Conservation (phyloP, 2,888 invertebrate species). For the Calliopum simillimum region DNA sequence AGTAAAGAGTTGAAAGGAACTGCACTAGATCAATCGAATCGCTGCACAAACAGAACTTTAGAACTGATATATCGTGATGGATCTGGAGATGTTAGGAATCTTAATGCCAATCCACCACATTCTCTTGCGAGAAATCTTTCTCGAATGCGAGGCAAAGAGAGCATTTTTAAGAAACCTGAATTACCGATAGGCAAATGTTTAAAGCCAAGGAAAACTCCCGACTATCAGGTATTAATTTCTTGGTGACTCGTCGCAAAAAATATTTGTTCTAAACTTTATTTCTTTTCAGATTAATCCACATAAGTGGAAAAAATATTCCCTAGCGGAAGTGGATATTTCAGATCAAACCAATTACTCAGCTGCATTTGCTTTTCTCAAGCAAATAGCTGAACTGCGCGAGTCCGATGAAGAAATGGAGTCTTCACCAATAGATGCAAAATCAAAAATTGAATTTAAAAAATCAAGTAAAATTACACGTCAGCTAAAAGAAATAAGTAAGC, state of each 20-base stretch:
- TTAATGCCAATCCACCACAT: background rate
- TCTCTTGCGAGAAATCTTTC: slow-evolving; percentile 46
- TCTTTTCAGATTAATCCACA: slow-evolving; percentile 76
- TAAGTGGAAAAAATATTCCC: slow-evolving; percentile 84
- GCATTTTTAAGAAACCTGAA: slow-evolving; percentile 82
- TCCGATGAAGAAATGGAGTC: slow-evolving; percentile 50
- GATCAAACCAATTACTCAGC: slow-evolving; percentile 82
- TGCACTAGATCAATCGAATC: slow-evolving; percentile 60
- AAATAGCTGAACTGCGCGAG: slow-evolving; percentile 73
- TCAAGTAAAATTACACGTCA: slow-evolving; percentile 58
- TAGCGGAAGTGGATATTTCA: slow-evolving; percentile 86
- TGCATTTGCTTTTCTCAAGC: slow-evolving; percentile 80
- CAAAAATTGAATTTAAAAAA: slow-evolving; percentile 64
- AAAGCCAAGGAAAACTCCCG: slow-evolving; percentile 68
- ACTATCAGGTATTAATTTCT: slow-evolving; percentile 63
- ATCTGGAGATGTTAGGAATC: background rate
- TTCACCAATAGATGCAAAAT: background rate
- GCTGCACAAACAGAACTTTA: slow-evolving; percentile 54
- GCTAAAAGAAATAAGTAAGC: slow-evolving; percentile 53
- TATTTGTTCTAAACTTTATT: background rate
- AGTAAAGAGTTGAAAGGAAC: slow-evolving; percentile 70
- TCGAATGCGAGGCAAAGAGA: slow-evolving; percentile 71
- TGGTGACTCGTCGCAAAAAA: slow-evolving; percentile 59
- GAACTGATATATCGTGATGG: slow-evolving; percentile 47
- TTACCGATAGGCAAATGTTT: slow-evolving; percentile 73